Percentiles rank a stretch among this genome's conserved stretches.
These are phyloP conservation scores for Ammospiza caudacuta DNA, from an alignment of 2,113 vertebrate species.

Conservation along the genomic window DNA sequence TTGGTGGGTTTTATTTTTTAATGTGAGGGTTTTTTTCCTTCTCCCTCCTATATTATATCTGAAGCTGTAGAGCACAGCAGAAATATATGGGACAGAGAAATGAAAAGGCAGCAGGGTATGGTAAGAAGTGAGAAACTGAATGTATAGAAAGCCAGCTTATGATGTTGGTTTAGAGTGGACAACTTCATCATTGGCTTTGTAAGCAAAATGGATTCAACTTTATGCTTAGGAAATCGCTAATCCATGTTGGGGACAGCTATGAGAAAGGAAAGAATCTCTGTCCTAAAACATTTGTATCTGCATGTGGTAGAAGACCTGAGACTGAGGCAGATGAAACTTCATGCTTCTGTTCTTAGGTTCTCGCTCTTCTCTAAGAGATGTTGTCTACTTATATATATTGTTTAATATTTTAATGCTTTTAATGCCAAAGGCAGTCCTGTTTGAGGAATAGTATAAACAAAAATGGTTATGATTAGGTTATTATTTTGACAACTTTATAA, in stretches of 20 bases:
- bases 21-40: background rate
- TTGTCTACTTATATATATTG: background rate
- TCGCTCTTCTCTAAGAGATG: background rate
- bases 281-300: background rate
- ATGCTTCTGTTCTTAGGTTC: background rate
- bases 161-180: background rate
- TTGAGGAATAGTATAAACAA: background rate
- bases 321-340: background rate
- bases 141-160: background rate
- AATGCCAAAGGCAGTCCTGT: background rate
- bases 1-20: background rate
- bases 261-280: background rate
- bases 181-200: background rate
- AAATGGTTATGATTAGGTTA: background rate
- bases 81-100: background rate
- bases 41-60: background rate
- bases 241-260: background rate
- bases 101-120: background rate
- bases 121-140: background rate
- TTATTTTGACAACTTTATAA: background rate
- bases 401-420: background rate
- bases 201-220: background rate
- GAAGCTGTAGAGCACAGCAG: background rate
- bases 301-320: background rate
- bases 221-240: background rate